Percentiles rank a stretch among this genome's conserved stretches.
phyloP scores from a whole-genome alignment of 1,140 invertebrate genomes.

The Brachionus plicatilis region DNA sequence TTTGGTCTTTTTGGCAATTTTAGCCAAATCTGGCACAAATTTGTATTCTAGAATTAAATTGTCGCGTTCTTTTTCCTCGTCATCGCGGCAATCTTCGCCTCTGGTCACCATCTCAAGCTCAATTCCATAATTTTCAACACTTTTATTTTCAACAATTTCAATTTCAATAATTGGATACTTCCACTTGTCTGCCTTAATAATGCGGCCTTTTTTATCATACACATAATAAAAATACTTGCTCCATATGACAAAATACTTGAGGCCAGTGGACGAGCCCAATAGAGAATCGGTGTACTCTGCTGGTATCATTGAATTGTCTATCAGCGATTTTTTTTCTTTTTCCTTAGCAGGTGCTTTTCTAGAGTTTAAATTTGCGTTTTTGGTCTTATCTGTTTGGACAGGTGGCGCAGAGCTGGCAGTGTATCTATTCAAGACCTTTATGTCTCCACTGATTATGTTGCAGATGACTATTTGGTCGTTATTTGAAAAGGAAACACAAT shows the following conservation, averaged over 20 bases:
- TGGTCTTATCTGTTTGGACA: conserved; percentile 52
- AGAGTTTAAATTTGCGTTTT: conserved; percentile 45
- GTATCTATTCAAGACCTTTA: conserved; percentile 58
- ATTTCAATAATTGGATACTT: conserved; percentile 31
- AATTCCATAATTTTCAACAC: conserved; percentile 17
- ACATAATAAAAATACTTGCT: conserved; percentile 34
- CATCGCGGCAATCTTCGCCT: conserved; percentile 16
- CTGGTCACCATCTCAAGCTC: conserved; percentile 35
- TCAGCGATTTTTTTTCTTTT: neutral
- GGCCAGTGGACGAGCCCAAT: conserved; percentile 17
- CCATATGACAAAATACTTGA: conserved; percentile 36
- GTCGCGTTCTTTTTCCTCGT: conserved; percentile 39
- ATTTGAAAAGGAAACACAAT: conserved; percentile 88
- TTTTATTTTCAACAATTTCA: conserved; percentile 30
- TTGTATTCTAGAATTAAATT: conserved; percentile 25
- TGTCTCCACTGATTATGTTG: conserved; percentile 52
- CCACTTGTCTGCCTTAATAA: neutral
- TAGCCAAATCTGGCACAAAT: neutral
- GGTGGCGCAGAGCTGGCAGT: conserved; percentile 62
- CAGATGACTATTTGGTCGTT: conserved; percentile 69
- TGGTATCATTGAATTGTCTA: conserved; percentile 6
- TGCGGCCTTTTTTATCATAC: neutral
- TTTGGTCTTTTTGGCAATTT: conserved; percentile 31
- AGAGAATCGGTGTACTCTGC: conserved; percentile 27
- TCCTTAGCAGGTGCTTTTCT: neutral